phyloP scores from a whole-genome alignment of 23 tunicate species.

The Styela clava region DNA sequence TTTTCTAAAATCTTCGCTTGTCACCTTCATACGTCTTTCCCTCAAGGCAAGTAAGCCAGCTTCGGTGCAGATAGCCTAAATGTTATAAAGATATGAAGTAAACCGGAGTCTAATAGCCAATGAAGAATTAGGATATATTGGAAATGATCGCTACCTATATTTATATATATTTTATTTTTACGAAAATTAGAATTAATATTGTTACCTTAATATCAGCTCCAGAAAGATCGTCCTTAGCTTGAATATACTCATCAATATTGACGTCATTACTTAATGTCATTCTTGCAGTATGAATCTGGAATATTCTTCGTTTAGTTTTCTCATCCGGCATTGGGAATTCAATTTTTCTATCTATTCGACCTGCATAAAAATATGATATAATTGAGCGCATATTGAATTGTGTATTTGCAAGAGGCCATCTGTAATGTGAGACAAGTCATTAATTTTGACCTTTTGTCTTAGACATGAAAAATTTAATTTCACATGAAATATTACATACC shows the following conservation, averaged over 20 bases:
- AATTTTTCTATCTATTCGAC: conserved; percentile 96
- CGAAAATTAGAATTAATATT: neutral
- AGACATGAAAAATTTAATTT: neutral
- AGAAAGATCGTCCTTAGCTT: conserved; percentile 93
- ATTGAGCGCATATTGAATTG: neutral
- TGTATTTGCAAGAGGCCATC: neutral
- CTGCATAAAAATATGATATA: too few relatives aligned
- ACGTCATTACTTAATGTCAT: conserved; percentile 95
- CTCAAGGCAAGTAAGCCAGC: conserved; percentile 92
- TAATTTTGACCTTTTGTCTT: conserved; percentile 1
- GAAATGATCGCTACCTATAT: neutral
- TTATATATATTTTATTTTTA: neutral
- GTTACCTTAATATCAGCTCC: conserved; percentile 95
- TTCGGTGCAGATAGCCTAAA: conserved; percentile 97
- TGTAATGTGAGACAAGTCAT: neutral
- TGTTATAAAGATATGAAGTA: too few relatives aligned
- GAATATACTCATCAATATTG: conserved; percentile 87
- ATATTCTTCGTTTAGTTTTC: conserved; percentile 89
- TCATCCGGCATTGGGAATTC: conserved; percentile 98
- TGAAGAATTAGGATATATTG: too few relatives aligned
- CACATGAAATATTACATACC: conserved; percentile 25
- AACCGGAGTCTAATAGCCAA: too few relatives aligned
- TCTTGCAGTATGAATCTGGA: conserved; percentile 91
- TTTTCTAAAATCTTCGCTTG: conserved; percentile 88
- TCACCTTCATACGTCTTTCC: conserved; percentile 95